Base-by-base conservation (phyloP, 2,797 vertebrate genomes). In the Rhinoraja longicauda region DNA sequence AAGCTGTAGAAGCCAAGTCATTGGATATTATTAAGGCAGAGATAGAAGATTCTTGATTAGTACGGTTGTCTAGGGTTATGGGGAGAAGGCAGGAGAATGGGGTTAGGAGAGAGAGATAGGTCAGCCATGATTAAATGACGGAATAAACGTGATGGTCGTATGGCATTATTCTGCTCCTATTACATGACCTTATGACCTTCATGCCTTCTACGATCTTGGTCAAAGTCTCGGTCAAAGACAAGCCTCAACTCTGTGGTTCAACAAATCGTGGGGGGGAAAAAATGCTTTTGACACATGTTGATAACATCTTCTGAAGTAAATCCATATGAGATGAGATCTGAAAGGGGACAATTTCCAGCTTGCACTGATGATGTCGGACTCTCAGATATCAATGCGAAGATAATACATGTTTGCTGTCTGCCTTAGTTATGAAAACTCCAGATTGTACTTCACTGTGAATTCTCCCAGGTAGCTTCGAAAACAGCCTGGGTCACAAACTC, bases 401-500 rank as follows among this genome's bases (percentile, higher is more conserved):
- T 95, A 95, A 96, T 96, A 96, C 96, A 73, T 91, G 88, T 72
- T 91, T 72, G 88, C 21, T 24, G 36, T 72, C 95, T 96, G 90
- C 96, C 96, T 96, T 96, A 95, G 94, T 95, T 95, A 95, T 96
- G 95, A 94, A 45, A 90, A 93, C 94, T 96, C 95, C 94, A 95
- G 95, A 93, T 94, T 95, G 96, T 95, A 97, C 97, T 97, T 96
- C 96, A 95, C 96, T 96, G 97, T 97, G 98, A 98, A 98, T 98
- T 97, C 96, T 97, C 94, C 93, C 95, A 95, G 96, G 97, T 97
- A 97, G 97, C 96, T 95, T 96, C 93, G 95, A 94, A 95, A 96
- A 96, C 95, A 96, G 95, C 96, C 96, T 95, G 94, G 97, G 97
- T 98, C 97, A 97, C 97, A 98, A 97, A 97, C 97, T 98, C 97